These are phyloP conservation scores for Coracias cyanogaster DNA, from an alignment of 2,797 vertebrate species.

Conservation along the genomic window DNA sequence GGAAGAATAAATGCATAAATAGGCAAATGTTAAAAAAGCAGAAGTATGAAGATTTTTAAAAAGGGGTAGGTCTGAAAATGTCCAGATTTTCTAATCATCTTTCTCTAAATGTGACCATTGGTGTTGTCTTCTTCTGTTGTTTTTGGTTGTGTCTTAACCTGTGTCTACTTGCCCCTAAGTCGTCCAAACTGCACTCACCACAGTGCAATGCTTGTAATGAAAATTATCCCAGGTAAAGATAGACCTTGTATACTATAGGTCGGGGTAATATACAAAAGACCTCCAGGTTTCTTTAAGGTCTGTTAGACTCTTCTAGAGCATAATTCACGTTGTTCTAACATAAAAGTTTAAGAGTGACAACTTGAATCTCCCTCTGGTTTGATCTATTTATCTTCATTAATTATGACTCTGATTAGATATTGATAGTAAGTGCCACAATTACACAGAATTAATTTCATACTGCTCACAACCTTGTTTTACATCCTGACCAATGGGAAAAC, in stretches of 20 bases:
- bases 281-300: neutral
- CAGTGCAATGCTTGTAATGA: neutral
- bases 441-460: neutral
- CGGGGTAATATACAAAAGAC: neutral
- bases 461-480: neutral
- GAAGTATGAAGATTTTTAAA: neutral
- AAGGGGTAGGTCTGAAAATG: neutral
- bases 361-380: neutral
- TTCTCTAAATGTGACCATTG: neutral
- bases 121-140: neutral
- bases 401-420: constrained; percentile 6
- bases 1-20: neutral
- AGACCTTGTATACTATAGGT: neutral
- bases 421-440: neutral
- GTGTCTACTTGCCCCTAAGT: neutral
- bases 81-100: neutral
- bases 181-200: neutral
- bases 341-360: neutral
- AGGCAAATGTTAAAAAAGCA: neutral
- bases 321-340: neutral
- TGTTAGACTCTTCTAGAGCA: neutral
- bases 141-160: neutral
- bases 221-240: neutral
- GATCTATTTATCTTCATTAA: neutral
- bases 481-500: neutral